Conservation (phyloP, 2,797 vertebrate species). For the Gymnocypris eckloni region DNA sequence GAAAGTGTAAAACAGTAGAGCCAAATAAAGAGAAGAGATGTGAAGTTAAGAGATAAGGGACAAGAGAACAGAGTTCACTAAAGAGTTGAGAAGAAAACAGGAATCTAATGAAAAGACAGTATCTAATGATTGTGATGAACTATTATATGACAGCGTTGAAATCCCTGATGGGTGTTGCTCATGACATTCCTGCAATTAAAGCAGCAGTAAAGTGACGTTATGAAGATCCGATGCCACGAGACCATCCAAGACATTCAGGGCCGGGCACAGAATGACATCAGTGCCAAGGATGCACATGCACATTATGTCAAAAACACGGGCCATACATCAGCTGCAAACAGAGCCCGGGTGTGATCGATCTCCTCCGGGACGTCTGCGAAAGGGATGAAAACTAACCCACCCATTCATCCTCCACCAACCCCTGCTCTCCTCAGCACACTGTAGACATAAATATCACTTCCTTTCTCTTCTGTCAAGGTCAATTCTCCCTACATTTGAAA, state of each 20-base stretch:
- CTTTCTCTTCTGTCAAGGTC: constrained; percentile 51
- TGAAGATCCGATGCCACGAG: background rate
- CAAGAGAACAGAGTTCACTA: background rate
- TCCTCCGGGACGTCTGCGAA: constrained; percentile 1
- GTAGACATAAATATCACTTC: constrained; percentile 45
- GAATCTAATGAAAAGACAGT: background rate
- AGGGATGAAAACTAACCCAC: constrained; percentile 42
- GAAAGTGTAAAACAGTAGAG: background rate
- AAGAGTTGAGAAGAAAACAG: background rate
- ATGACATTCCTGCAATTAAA: constrained; percentile 34
- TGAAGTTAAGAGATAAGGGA: background rate
- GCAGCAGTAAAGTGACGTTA: constrained; percentile 10
- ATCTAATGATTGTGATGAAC: background rate
- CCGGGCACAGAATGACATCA: constrained; percentile 35
- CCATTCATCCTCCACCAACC: constrained; percentile 15
- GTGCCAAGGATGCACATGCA: background rate
- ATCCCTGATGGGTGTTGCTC: constrained; percentile 5
- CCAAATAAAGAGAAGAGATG: background rate
- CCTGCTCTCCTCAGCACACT: background rate
- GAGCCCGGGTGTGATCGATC: constrained; percentile 37
- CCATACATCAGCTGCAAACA: constrained; percentile 39
- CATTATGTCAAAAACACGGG: constrained; percentile 39
- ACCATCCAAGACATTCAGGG: constrained; percentile 33
- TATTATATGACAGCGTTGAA: background rate
- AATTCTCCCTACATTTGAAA: constrained; percentile 38